These are phyloP conservation scores for Lytechinus pictus DNA, from an alignment of 35 echinoderm and acorn worm genomes.

Conservation along the genomic window DNA sequence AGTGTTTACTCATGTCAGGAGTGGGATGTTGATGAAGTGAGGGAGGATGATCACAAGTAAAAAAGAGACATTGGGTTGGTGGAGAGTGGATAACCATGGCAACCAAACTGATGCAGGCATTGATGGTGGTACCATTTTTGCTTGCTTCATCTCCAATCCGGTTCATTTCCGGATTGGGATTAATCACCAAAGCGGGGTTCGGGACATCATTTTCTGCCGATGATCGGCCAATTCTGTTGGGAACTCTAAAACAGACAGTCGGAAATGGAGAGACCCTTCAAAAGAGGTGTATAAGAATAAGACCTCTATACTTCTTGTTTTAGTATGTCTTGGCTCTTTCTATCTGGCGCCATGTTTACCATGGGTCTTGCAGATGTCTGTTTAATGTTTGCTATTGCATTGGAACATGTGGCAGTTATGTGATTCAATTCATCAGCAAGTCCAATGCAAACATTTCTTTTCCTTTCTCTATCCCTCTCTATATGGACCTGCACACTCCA, in stretches of 20 bases:
- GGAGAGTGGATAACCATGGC: background rate
- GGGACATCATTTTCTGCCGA: background rate
- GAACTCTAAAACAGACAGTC: background rate
- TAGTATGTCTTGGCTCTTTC: background rate
- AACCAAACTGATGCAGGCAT: background rate
- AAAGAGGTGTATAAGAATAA: background rate
- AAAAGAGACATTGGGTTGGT: background rate
- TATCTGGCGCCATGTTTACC: background rate
- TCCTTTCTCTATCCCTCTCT: background rate
- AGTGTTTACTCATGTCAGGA: background rate
- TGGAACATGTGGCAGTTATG: background rate
- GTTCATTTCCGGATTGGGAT: background rate
- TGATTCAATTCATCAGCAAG: constrained; percentile 1
- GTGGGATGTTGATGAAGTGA: background rate
- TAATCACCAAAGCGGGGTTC: constrained; percentile 3
- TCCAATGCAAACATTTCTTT: background rate
- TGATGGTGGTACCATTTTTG: background rate
- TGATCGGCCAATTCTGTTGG: background rate
- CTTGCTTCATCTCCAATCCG: constrained; percentile 9
- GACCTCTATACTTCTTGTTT: background rate
- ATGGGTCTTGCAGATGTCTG: background rate
- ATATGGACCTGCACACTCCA: background rate
- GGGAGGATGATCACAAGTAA: background rate
- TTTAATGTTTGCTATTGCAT: background rate
- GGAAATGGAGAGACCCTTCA: background rate